These are phyloP conservation scores for Phodopus roborovskii DNA, from an alignment of 2,113 vertebrate species.

Conservation along the genomic window DNA sequence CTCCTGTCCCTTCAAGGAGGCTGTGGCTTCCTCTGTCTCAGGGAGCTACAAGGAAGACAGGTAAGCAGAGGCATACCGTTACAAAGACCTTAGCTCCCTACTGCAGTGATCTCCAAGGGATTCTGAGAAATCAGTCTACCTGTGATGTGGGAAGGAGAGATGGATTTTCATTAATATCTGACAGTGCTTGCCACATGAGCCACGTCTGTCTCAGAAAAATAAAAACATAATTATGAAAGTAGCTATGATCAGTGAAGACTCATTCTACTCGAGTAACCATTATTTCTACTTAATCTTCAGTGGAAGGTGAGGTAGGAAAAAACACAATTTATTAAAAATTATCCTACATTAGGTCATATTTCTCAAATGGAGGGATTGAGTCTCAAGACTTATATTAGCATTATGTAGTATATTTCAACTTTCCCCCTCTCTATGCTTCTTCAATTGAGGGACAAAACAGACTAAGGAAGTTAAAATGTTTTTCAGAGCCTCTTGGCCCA, in stretches of 20 bases:
- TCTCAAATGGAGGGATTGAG: not conserved
- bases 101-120: not conserved
- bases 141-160: not conserved
- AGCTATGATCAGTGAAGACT: not conserved
- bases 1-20: not conserved
- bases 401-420: not conserved
- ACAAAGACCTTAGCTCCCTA: not conserved
- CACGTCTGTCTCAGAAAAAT: not conserved
- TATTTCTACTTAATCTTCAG: not conserved
- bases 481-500: conserved; percentile 56
- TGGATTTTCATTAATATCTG: not conserved
- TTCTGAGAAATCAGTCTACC: not conserved
- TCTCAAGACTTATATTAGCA: not conserved
- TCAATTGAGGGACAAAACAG: conserved; percentile 54
- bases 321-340: conserved; percentile 15
- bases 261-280: not conserved
- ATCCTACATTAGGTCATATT: not conserved
- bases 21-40: not conserved
- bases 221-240: not conserved
- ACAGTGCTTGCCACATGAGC: not conserved
- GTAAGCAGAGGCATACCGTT: not conserved
- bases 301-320: not conserved
- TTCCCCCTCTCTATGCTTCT: conserved; percentile 44
- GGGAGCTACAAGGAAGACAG: not conserved
- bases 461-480: conserved; percentile 58